Percentiles rank a stretch among this genome's conserved stretches.
phyloP scores from a whole-genome alignment of 2,888 invertebrate genomes.

The Hartigia nigra region DNA sequence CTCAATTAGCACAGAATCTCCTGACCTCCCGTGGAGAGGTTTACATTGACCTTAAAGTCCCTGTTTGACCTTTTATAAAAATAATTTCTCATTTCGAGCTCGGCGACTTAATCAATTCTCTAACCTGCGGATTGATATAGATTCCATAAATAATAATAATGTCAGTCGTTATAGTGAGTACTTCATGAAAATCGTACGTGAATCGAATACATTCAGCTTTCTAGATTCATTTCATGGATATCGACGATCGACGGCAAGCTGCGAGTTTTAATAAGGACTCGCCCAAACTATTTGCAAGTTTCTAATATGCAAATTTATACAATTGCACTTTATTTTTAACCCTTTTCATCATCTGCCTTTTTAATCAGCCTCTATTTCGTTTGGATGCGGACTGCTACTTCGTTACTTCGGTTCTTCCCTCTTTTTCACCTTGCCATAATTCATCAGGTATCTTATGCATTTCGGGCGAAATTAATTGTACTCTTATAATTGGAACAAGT shows the following conservation, averaged over 20 bases:
- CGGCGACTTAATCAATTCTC: background rate
- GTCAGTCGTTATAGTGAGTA: too few species aligned
- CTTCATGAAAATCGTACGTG: too few species aligned
- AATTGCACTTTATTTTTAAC: background rate
- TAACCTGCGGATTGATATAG: background rate
- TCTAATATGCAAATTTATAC: background rate
- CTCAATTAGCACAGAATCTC: background rate
- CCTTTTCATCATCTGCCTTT: background rate
- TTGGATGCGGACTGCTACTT: background rate
- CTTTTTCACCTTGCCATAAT: background rate
- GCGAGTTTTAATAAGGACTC: too few species aligned
- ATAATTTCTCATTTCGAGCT: background rate
- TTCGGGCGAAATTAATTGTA: background rate
- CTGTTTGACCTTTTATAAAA: background rate
- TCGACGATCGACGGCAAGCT: too few species aligned
- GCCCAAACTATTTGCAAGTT: too few species aligned
- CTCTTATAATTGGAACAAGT: background rate
- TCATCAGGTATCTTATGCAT: background rate
- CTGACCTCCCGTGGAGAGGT: background rate
- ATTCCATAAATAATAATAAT: background rate
- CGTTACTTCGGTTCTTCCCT: too few species aligned
- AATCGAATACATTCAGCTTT: too few species aligned
- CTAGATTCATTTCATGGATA: too few species aligned
- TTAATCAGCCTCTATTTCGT: background rate
- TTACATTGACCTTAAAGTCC: background rate